Base-by-base conservation (phyloP, 1,140 invertebrate species). In the Chionoecetes opilio region DNA sequence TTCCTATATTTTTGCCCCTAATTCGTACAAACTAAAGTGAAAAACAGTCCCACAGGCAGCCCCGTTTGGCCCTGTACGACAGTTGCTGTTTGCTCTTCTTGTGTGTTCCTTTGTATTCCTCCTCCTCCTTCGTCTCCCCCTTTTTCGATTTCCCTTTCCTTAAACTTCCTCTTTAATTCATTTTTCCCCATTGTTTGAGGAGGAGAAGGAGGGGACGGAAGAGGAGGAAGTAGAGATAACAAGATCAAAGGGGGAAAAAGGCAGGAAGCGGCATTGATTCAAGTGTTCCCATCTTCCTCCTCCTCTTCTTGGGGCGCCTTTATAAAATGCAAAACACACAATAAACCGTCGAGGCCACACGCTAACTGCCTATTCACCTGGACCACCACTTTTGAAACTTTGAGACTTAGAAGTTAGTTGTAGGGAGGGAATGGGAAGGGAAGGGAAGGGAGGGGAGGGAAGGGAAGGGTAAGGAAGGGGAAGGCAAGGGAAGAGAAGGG, bases 261-360 rank as follows among this genome's bases (percentile, higher is more conserved):
- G n/a, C 17, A 75, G 21, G 26, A 75, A 26, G 14, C 3, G 8
- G 32, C 29, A 53, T 2, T n/a, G 63, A 26, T 53, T 53, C 46
- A 75, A 75, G n/a, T n/a, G 11, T n/a, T 21, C n/a, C 38, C 87
- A 35, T n/a, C 87, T 29, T 38, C 26, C 26, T n/a, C 63, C 63
- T 75, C n/a, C 63, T n/a, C 63, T 26, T 75, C 63, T 26, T 75
- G 21, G 21, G 6, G n/a, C 26, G n/a, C 63, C 21, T 75, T 75
- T n/a, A 75, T 75, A 75, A 75, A 75, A 75, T 75, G 63, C 63
- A 75, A 75, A 75, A 75, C n/a, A 75, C 63, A 75, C 63, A n/a
- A n/a, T 75, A 75, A 75, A 75, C 63, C n/a, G 63, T 26, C n/a
- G 5, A 26, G 63, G 63, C 0, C 6, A 75, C 63, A 11, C 63